Evolutionary conservation across 2,888 invertebrate species (phyloP).

Genomic region (Apocheima hispidaria): DNA sequence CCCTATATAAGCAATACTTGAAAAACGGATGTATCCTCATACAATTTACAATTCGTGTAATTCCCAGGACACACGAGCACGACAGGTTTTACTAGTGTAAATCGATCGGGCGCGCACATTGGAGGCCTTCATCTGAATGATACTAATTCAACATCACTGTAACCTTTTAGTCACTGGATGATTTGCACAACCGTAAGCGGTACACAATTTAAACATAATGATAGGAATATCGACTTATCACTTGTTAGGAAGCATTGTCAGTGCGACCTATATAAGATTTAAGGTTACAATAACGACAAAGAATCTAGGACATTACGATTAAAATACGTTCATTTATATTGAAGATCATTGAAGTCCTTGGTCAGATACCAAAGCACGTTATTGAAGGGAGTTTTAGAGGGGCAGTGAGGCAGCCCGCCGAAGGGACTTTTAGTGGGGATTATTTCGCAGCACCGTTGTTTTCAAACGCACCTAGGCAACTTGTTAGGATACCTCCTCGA

Average conservation of each 20-base stretch:
- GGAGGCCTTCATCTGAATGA: conserved; percentile 63
- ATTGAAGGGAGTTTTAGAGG: no score
- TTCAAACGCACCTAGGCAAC: no score
- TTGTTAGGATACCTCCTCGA: no score
- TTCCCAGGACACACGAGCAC: background rate
- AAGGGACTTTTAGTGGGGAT: no score
- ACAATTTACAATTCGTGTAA: conserved; percentile 7
- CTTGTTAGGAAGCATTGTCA: background rate
- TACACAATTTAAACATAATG: conserved; percentile 10
- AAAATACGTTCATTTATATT: no score
- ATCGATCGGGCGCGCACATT: conserved; percentile 38
- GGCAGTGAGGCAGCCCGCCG: no score
- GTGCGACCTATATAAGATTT: background rate
- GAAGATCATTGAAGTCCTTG: no score
- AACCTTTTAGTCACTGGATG: conserved; percentile 53
- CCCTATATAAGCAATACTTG: background rate
- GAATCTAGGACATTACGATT: no score
- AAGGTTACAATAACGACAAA: no score
- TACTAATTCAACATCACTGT: conserved; percentile 56
- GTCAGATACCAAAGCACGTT: no score
- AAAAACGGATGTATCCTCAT: background rate
- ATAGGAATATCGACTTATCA: conserved; percentile 5
- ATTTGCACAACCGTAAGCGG: conserved; percentile 46
- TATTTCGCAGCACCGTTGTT: no score
- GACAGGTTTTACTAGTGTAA: conserved; percentile 48